Evolutionary conservation across 2,797 vertebrate genomes (phyloP).

Genomic region (Xenops minutus): DNA sequence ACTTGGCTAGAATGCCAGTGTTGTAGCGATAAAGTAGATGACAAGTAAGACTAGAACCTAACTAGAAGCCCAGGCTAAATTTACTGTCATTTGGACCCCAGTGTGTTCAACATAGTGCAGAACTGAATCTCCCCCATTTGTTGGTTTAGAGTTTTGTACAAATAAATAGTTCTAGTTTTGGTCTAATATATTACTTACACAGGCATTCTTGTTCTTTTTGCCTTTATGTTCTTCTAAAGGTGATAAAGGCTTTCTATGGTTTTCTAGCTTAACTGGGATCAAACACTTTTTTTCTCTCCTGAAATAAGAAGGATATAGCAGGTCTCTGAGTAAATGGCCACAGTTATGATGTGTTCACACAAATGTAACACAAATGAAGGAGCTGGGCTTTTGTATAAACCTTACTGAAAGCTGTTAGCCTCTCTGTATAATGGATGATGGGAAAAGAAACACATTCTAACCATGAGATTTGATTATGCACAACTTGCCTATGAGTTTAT

Average conservation of each 20-base stretch:
- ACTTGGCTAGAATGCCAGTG: background rate
- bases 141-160: background rate
- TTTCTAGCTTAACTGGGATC: background rate
- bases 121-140: fast-evolving
- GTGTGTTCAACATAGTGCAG: background rate
- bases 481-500: background rate
- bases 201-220: background rate
- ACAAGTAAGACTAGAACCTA: background rate
- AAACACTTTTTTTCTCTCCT: background rate
- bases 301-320: background rate
- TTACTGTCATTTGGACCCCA: background rate
- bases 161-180: background rate
- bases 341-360: background rate
- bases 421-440: background rate
- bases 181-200: background rate
- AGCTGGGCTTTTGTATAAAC: background rate
- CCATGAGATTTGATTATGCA: background rate
- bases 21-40: background rate
- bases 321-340: background rate
- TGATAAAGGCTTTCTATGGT: background rate
- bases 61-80: background rate
- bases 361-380: background rate
- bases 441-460: background rate
- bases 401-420: background rate
- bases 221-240: background rate